Conservation (phyloP, 2,113 vertebrate genomes). For the Pseudorectes ferrugineus region DNA sequence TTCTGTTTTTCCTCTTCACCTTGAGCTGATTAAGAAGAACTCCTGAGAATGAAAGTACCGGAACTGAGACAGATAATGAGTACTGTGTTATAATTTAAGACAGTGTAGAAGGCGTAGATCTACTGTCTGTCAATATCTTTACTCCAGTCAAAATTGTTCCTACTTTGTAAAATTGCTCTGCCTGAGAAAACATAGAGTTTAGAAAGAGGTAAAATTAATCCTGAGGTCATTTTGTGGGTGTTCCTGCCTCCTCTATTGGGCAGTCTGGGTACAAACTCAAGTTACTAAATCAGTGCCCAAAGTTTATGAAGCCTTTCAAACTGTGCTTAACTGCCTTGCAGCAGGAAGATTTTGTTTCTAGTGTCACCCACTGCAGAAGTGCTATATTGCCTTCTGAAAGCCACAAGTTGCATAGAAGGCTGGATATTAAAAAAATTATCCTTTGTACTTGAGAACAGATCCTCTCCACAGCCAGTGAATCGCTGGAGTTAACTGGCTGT, state of each 20-base stretch:
- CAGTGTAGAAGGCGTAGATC: not conserved
- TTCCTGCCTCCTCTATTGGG: not conserved
- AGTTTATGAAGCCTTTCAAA: constrained; percentile 9
- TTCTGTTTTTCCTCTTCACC: not conserved
- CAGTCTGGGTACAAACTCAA: not conserved
- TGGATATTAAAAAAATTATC: not conserved
- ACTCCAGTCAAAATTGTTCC: not conserved
- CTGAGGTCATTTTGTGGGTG: not conserved
- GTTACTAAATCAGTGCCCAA: not conserved
- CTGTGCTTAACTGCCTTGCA: not conserved
- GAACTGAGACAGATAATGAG: not conserved
- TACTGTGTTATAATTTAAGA: not conserved
- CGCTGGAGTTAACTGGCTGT: constrained; percentile 6
- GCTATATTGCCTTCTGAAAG: not conserved
- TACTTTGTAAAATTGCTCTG: not conserved
- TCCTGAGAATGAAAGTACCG: not conserved
- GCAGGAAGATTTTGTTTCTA: not conserved
- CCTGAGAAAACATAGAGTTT: not conserved
- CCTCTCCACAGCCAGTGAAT: not conserved
- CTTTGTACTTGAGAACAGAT: not conserved
- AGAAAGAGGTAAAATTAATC: not conserved
- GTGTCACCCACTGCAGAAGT: not conserved
- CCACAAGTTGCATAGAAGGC: not conserved
- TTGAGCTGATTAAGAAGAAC: not conserved
- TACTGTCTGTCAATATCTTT: not conserved